Evolutionary conservation across 2,888 invertebrate genomes (phyloP), one percentile per base, ranked within the genome.

Genomic region (Eilema depressum): DNA sequence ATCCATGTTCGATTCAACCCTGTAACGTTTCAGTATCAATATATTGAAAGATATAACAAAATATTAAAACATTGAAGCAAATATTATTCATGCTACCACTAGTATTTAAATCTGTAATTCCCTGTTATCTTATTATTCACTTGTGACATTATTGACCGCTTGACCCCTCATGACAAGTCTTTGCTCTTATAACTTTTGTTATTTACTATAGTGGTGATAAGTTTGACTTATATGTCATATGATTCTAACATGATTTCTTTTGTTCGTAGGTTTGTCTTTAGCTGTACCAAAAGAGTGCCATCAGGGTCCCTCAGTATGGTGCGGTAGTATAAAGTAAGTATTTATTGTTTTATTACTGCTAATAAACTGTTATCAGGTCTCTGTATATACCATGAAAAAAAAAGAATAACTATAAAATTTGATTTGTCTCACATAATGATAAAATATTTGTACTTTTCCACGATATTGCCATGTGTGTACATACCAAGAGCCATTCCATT

Each of bases 301-400:
- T 30, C 92, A 92, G 72, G 95, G 95, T 17, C 95, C 95, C 2
- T 81, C 85, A 67, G 90, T 91, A 81, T 95, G 95, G 95, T 95
- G 95, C 83, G 84, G 89, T 77, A 92, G 78, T 79, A 85, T 94
- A 57, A 94, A 87, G 95, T 95, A 87, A 91, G 91, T 88, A 68
- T 1, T 11, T 7, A 65, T 41, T 23, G 14, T 14, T 23, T 23
- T 23, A 8, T 56, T 23, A 41, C 25, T 20, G 12, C 20, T 30
- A n/a, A 12, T 59, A 1, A 12, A 59, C 26, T 60, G 23, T 17
- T 23, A 33, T 14, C 25, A 8, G 5, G 3, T 23, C 11, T 25
- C 0, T 25, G 28, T 28, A 28, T 5, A 2, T 28, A 28, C 8
- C n/a, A n/a, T n/a, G n/a, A n/a, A n/a, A n/a, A n/a, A n/a, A n/a